Evolutionary conservation across 2,113 vertebrate genomes (phyloP).

Genomic region (Patagioenas fasciata): DNA sequence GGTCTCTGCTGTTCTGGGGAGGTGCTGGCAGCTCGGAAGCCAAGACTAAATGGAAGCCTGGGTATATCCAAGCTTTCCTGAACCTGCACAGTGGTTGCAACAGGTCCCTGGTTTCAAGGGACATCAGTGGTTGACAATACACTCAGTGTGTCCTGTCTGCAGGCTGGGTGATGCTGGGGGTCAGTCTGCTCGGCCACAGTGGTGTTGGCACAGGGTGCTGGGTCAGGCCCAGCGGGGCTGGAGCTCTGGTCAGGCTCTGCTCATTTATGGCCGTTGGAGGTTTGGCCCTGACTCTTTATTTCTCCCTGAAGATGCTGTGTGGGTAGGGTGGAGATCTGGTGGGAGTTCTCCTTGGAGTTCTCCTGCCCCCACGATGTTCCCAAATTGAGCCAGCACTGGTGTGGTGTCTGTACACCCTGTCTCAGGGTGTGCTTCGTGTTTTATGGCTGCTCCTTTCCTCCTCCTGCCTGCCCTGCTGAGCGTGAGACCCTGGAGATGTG

Average conservation of each 20-base stretch:
- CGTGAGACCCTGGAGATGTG: neutral
- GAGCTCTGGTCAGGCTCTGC: neutral
- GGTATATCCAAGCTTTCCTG: fast-evolving
- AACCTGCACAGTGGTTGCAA: neutral
- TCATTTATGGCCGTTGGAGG: neutral
- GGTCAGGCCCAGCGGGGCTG: neutral
- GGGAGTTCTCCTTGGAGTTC: neutral
- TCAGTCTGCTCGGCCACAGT: fast-evolving
- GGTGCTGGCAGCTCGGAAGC: neutral
- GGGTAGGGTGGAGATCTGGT: neutral
- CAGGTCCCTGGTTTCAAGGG: neutral
- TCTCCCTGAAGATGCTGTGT: neutral
- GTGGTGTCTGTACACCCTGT: neutral
- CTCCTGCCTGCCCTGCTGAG: neutral
- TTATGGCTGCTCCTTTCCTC: neutral
- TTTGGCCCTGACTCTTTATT: neutral
- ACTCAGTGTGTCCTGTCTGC: neutral
- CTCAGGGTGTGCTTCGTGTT: neutral
- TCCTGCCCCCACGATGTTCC: neutral
- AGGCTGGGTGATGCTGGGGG: neutral
- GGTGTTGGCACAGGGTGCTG: fast-evolving
- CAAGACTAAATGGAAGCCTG: neutral
- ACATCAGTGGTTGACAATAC: neutral
- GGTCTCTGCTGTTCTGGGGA: neutral
- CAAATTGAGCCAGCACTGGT: neutral